Evolutionary conservation across 2,113 vertebrate genomes (phyloP), one percentile per base, ranked within the genome.

Genomic region (Heliornis fulica): DNA sequence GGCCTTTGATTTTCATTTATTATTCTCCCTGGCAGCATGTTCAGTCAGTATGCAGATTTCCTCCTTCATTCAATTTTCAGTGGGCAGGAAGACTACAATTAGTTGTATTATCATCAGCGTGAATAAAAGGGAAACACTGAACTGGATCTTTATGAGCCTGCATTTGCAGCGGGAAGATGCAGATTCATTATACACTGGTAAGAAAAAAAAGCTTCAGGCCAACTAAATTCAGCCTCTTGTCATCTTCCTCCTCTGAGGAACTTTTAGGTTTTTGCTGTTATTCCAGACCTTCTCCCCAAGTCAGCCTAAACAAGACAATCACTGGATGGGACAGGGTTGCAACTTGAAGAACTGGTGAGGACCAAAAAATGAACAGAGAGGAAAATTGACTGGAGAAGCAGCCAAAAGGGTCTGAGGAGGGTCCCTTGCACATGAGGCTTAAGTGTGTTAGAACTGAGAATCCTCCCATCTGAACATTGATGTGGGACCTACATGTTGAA

Each of bases 1-100:
- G 64, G 93, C 60, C 72, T 96, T 96, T 94, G 94, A 95, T 96
- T 97, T 94, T 85, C 88, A 75, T 93, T 93, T 96, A 87, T 93
- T 96, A 88, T 96, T 92, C 85, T 96, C 83, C 76, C 93, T 94
- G 85, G 94, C 92, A 94, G 63, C 51, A 25, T 95, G 83, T 92
- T 93, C 95, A 96, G 92, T 90, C 90, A 45, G 82, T 94, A 88
- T 94, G 93, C 76, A 95, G 93, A 96, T 94, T 93, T 83, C 83
- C 79, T 83, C 64, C 94, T 92, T 94, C 88, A 81, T 95, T 96
- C 92, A 92, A 71, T 95, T 94, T 97, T 93, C 90, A 89, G 83
- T 56, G 90, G 83, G 86, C 56, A 93, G 84, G 82, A 96, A 96
- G 94, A 90, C 90, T 96, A 94, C 94, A 94, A 94, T 96, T 96